Evolutionary conservation across 2,888 invertebrate species (phyloP), one percentile per base, ranked within the genome.

Genomic region (Drosophila ezoana): DNA sequence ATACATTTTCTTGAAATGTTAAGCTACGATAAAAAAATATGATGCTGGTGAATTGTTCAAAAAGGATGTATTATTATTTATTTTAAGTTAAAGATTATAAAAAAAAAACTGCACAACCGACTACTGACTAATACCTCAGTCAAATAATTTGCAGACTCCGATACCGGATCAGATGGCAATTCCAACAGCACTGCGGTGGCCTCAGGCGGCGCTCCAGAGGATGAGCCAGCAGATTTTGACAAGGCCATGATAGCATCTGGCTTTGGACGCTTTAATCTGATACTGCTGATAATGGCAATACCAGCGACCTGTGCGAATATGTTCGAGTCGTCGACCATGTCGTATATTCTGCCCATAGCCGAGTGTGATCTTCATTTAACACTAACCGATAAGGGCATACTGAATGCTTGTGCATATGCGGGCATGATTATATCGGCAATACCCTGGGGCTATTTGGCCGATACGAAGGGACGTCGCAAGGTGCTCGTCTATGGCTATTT

Each of bases 381-480:
- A 1, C 91, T 95, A 9, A 88, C 95, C 23, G 94, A 95, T 52
- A 96, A 96, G 93, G 96, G 96, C 3, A 92, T 95, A 0, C 92
- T 96, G 1, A 95, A 95, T 67, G 95, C 95, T 1, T 94, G 95
- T 66, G 95, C 95, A 4, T 96, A 96, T 92, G 93, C 95, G 88
- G 96, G 96, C 95, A 96, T 96, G 96, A 95, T 95, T 76, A 93
- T 94, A 0, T 95, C 96, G 40, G 95, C 95, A 0, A 93, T 96
- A 89, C 72, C 96, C 3, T 97, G 97, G 97, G 96, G 96, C 0
- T 96, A 95, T 87, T 90, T 96, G 6, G 95, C 96, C 0, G 96
- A 96, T 89, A 95, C 95, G 0, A 93, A 95, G 64, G 96, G 96
- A 10, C 93, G 96, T 65, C 94, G 94, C 75, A 94, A 94, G 85